Evolutionary conservation across 2,888 invertebrate species (phyloP), one percentile per base, ranked within the genome.

Genomic region (Nomada ferruginata): DNA sequence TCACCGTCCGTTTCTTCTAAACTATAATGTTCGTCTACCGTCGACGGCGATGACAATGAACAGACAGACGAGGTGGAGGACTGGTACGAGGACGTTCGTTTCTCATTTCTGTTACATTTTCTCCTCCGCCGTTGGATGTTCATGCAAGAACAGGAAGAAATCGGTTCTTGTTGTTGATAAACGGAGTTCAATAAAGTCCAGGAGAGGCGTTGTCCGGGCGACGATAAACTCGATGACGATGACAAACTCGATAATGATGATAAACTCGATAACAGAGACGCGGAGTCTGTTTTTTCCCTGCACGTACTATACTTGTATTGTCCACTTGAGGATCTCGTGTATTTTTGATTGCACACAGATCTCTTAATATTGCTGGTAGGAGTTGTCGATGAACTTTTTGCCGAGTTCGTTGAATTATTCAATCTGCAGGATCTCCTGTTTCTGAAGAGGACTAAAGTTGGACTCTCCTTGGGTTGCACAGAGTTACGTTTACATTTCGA

Each of bases 231-330:
- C 50, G 83, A 82, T 15, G 82, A 60, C 15, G 59, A 79, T 13
- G 71, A 69, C 23, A 65, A 52, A 18, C 55, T 76, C 50, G 83
- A 82, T 15, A 82, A 60, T 11, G 59, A 79, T 13, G 71, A 69
- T 36, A 36, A 36, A 36, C 36, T 36, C 36, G 36, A 36, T 1
- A 53, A 29, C 2, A 18, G 9, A 15, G 23, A 44, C 52, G 36
- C 26, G 10, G 53, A 15, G 15, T 20, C 29, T 23, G 59, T 23
- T 42, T 15, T 47, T n/a, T 47, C n/a, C 15, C 47, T 52, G 23
- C 15, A 44, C 18, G 18, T 63, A 55, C 26, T 64, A 15, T 11
- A 47, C 20, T 75, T 70, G 23, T 18, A 65, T n/a, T n/a, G 65
- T 47, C 20, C 10, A 13, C 20, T 64, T 1, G 42, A 18, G 23